Evolutionary conservation across 2,797 vertebrate genomes (phyloP).

Genomic region (Hoplostethus atlanticus): DNA sequence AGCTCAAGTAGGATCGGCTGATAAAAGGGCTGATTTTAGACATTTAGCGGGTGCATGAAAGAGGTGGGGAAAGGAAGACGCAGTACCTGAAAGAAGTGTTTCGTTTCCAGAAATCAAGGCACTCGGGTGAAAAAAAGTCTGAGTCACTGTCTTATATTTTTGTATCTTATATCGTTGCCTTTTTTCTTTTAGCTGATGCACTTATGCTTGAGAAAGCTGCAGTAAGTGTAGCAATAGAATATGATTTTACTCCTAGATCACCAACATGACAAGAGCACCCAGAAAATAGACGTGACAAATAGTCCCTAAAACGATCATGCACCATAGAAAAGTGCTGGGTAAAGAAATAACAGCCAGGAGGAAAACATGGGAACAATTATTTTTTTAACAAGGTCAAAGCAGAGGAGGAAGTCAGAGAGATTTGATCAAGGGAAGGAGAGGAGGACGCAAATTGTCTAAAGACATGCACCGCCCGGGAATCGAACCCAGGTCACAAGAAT

Average conservation of each 20-base stretch:
- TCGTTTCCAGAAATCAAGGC: background rate
- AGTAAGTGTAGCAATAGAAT: background rate
- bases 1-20: conserved; percentile 25
- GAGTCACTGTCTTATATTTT: conserved; percentile 4
- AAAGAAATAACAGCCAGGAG: too few species aligned
- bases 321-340: too few species aligned
- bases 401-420: background rate
- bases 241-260: background rate
- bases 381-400: too few species aligned
- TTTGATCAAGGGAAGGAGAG: too few species aligned
- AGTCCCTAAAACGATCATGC: too few species aligned
- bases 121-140: background rate
- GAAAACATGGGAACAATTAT: too few species aligned
- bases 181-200: too few species aligned
- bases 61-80: conserved; percentile 42
- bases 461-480: conserved; percentile 88
- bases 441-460: too few species aligned
- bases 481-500: conserved; percentile 92
- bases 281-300: too few species aligned
- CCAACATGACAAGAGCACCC: too few species aligned
- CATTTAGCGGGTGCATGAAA: conserved; percentile 48
- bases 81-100: conserved; percentile 1
- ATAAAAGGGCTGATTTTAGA: conserved; percentile 51
- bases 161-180: too few species aligned
- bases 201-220: too few species aligned